phyloP scores from a whole-genome alignment of 2,797 vertebrate genomes.

The Xenops minutus region DNA sequence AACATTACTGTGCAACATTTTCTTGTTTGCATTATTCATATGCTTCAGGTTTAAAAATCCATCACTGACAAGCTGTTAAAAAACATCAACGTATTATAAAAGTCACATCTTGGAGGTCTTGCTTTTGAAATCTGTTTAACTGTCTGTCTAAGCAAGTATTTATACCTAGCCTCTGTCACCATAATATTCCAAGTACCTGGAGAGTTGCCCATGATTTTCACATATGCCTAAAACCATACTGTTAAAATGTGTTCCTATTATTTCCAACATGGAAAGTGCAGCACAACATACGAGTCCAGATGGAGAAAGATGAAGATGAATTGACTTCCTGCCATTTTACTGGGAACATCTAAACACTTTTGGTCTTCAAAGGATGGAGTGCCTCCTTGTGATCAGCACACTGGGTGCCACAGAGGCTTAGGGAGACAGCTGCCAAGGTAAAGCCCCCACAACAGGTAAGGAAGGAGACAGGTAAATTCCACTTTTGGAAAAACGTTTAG shows the following conservation, averaged over 20 bases:
- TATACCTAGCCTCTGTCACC: background rate
- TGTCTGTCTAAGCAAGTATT: conserved; percentile 18
- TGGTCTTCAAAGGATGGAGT: background rate
- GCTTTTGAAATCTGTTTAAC: conserved; percentile 28
- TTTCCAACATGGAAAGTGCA: background rate
- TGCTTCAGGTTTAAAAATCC: conserved; percentile 30
- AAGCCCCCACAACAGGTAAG: background rate
- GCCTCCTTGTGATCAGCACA: background rate
- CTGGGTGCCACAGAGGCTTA: background rate
- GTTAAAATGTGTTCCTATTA: background rate
- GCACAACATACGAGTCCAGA: background rate
- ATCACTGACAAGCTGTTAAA: conserved; percentile 21
- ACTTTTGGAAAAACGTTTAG: background rate
- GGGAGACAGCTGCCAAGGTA: background rate
- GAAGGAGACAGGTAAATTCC: background rate
- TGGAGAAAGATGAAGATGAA: background rate
- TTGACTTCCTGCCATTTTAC: background rate
- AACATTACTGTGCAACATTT: conserved; percentile 34
- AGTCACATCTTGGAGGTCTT: conserved; percentile 17
- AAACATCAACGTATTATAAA: background rate
- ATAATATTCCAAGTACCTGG: background rate
- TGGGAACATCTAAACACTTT: background rate
- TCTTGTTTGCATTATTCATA: conserved; percentile 52
- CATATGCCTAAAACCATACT: conserved; percentile 22
- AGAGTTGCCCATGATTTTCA: conserved; percentile 19